Conservation (phyloP, 2,888 invertebrate genomes). For the Drosophila mulleri region DNA sequence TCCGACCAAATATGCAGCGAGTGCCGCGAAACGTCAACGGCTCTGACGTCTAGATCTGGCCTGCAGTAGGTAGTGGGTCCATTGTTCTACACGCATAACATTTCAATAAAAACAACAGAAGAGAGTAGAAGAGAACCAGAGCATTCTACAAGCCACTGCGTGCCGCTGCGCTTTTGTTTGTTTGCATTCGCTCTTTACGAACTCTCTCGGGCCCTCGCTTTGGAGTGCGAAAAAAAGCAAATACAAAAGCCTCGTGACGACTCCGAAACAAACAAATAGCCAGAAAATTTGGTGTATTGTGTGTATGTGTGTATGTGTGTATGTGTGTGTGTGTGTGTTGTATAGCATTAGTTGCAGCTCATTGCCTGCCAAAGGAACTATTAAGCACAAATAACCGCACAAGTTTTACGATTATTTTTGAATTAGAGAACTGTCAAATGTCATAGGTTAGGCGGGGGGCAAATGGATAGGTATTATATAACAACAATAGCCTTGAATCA, state of each 20-base stretch:
- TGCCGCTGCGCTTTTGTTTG: constrained; percentile 78
- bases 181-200: constrained; percentile 52
- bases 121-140: not conserved
- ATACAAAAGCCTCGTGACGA: constrained; percentile 27
- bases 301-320: constrained; percentile 8
- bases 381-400: constrained; percentile 39
- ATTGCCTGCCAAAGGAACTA: constrained; percentile 49
- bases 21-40: constrained; percentile 28
- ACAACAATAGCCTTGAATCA: not conserved
- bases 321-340: constrained; percentile 23
- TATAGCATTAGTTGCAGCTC: constrained; percentile 51
- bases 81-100: constrained; percentile 55
- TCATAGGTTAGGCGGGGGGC: constrained; percentile 31
- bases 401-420: constrained; percentile 16
- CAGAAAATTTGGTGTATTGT: constrained; percentile 6
- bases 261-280: constrained; percentile 27
- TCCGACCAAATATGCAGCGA: constrained; percentile 32
- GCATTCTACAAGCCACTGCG: constrained; percentile 6
- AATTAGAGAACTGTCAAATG: constrained; percentile 50
- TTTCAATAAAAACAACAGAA: constrained; percentile 40
- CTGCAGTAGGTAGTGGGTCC: constrained; percentile 35
- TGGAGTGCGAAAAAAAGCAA: constrained; percentile 50
- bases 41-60: constrained; percentile 19
- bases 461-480: not conserved
- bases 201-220: constrained; percentile 29